Conservation (phyloP, 1,140 invertebrate genomes). For the Trissolcus basalis region DNA sequence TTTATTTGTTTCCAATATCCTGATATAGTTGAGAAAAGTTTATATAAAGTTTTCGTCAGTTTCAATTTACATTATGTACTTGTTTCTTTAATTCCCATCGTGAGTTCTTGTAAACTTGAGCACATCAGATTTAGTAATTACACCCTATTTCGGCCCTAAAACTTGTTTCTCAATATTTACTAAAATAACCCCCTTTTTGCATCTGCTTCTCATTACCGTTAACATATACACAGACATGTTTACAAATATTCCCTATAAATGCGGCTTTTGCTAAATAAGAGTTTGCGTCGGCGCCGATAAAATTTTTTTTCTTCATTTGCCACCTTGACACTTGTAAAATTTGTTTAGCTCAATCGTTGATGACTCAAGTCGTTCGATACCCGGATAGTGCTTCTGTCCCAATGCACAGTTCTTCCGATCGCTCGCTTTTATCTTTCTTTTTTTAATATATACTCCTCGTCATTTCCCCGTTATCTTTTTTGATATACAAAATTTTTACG, state of each 20-base stretch:
- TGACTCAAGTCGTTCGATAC: constrained; percentile 36
- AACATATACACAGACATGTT: constrained; percentile 53
- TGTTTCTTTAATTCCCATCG: constrained; percentile 40
- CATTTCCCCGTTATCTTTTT: constrained; percentile 13
- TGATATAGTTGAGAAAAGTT: constrained; percentile 56
- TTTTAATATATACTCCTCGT: constrained; percentile 8
- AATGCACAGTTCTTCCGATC: constrained; percentile 6
- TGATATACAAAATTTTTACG: constrained; percentile 4
- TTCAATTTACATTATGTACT: constrained; percentile 34
- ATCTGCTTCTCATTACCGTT: constrained; percentile 47
- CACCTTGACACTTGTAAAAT: constrained; percentile 20
- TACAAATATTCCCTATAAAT: constrained; percentile 57
- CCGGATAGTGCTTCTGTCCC: constrained; percentile 12
- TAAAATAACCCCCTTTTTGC: constrained; percentile 56
- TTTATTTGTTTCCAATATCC: constrained; percentile 41
- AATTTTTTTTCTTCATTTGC: not conserved
- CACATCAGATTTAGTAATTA: constrained; percentile 63
- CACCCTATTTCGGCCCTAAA: constrained; percentile 52
- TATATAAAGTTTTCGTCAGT: constrained; percentile 46
- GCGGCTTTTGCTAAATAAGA: constrained; percentile 42
- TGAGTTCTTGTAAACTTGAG: constrained; percentile 63
- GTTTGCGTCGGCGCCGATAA: constrained; percentile 12
- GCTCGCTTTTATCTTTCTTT: constrained; percentile 6
- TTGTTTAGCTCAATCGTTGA: constrained; percentile 36
- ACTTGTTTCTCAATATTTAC: constrained; percentile 44